These are phyloP conservation scores for Irena cyanogastra DNA, from an alignment of 2,113 vertebrate genomes.

Conservation along the genomic window DNA sequence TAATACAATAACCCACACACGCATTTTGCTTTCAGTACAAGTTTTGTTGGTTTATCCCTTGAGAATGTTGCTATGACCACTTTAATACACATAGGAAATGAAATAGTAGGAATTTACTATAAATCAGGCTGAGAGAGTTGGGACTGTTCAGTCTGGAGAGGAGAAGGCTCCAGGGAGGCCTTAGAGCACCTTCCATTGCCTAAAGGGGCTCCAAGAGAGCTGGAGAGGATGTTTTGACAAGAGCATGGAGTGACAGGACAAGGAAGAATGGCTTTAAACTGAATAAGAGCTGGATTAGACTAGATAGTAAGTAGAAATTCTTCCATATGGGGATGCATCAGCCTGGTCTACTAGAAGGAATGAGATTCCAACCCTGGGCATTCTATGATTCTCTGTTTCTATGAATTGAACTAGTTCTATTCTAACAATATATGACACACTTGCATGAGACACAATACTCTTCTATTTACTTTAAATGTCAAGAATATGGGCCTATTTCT, in stretches of 20 bases:
- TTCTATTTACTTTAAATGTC: not conserved
- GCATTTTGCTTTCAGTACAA: not conserved
- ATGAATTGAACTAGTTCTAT: not conserved
- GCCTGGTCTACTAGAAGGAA: not conserved
- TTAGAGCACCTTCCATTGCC: not conserved
- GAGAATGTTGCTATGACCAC: not conserved
- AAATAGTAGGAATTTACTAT: not conserved
- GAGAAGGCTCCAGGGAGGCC: not conserved
- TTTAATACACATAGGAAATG: not conserved
- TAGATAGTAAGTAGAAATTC: not conserved
- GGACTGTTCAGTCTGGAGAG: not conserved
- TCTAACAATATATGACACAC: not conserved
- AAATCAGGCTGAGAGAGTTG: not conserved
- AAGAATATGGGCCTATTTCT: not conserved
- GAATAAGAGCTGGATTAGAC: not conserved
- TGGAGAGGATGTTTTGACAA: not conserved
- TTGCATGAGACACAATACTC: not conserved
- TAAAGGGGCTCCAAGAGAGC: not conserved
- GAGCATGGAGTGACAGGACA: not conserved
- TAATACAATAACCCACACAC: fast-evolving
- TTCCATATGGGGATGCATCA: not conserved
- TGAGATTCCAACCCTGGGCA: not conserved
- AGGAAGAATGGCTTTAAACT: not conserved
- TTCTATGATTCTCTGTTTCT: not conserved
- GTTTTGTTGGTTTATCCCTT: not conserved